phyloP scores from a whole-genome alignment of 2,888 invertebrate species.

The Aphelenchoides bicaudatus region DNA sequence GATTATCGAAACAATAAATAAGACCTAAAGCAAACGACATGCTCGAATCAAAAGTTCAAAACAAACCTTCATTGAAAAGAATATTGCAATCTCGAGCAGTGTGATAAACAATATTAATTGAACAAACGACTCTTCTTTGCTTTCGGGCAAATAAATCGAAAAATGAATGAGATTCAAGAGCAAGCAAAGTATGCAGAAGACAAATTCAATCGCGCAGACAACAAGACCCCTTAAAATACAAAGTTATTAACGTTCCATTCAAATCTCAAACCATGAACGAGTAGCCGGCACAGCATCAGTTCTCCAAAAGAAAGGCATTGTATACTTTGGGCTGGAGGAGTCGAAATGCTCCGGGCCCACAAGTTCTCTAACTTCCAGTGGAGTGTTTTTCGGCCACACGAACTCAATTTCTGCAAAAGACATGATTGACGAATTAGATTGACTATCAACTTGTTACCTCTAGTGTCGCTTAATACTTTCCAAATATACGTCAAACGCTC shows the following conservation, averaged over 20 bases:
- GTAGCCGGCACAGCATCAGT: constrained; percentile 50
- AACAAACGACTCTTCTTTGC: constrained; percentile 37
- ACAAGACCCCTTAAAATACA: constrained; percentile 48
- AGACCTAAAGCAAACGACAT: constrained; percentile 35
- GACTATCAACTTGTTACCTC: constrained; percentile 7
- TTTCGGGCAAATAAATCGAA: constrained; percentile 43
- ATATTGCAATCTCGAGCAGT: constrained; percentile 49
- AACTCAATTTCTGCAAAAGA: constrained; percentile 51
- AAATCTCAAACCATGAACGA: constrained; percentile 45
- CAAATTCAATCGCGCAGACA: constrained; percentile 51
- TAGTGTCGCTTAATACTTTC: constrained; percentile 18
- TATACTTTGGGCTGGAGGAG: constrained; percentile 38
- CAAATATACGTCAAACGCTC: constrained; percentile 18
- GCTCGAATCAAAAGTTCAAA: neutral
- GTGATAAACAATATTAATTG: constrained; percentile 52
- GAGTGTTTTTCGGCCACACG: constrained; percentile 54
- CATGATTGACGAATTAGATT: neutral
- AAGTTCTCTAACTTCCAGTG: constrained; percentile 56
- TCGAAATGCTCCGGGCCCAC: constrained; percentile 56
- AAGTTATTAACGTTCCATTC: neutral
- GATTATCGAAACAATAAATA: constrained; percentile 56
- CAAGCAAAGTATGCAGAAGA: constrained; percentile 50
- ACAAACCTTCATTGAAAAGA: constrained; percentile 56
- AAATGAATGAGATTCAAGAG: constrained; percentile 53
- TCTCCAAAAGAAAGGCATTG: constrained; percentile 57